phyloP scores from a whole-genome alignment of 2,113 vertebrate genomes.

The Chloropsis hardwickii region DNA sequence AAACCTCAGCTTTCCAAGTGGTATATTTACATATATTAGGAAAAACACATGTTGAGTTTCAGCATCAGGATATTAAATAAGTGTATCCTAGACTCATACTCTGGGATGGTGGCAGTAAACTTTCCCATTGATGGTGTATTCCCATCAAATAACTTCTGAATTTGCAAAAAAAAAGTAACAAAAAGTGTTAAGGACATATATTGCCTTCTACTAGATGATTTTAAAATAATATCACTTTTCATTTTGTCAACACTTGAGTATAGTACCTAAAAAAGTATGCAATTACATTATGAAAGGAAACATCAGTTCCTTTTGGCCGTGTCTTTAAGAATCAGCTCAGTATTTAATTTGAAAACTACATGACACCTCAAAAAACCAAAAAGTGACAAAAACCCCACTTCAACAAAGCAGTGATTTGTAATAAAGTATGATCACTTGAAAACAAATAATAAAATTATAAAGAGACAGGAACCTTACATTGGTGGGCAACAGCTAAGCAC shows the following conservation, averaged over 20 bases:
- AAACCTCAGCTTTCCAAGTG: neutral
- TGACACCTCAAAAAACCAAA: neutral
- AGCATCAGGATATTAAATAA: neutral
- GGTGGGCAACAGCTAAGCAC: rapidly evolving
- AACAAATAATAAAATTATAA: neutral
- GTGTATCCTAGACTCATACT: neutral
- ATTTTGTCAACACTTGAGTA: neutral
- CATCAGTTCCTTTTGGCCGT: neutral
- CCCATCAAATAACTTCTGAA: neutral
- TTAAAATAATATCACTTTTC: neutral
- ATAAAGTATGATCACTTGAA: neutral
- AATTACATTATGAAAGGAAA: neutral
- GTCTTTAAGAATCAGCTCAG: neutral
- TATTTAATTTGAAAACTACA: neutral
- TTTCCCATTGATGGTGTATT: neutral
- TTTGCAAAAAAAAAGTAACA: neutral
- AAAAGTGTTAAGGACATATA: neutral
- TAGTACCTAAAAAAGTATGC: neutral
- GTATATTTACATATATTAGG: neutral
- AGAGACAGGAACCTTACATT: neutral
- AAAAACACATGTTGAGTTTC: neutral
- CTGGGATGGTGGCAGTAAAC: neutral
- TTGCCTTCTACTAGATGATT: neutral
- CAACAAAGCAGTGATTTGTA: neutral
- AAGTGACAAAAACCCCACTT: neutral